Base-by-base conservation (phyloP, 2,113 vertebrate species). In the Megaceryle torquata region DNA sequence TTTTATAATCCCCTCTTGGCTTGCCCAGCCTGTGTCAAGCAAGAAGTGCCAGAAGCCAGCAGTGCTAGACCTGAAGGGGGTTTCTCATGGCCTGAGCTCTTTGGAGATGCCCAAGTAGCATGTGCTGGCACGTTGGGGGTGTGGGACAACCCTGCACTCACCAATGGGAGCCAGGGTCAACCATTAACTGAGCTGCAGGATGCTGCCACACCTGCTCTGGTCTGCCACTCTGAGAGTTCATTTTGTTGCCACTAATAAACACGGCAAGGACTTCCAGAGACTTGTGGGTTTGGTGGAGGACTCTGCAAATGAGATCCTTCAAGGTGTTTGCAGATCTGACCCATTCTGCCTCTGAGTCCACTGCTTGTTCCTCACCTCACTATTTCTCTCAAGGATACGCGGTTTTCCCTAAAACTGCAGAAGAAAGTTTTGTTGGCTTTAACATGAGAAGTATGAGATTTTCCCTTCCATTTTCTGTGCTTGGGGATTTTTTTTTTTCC, bases 171-270 rank as follows among this genome's bases (percentile, higher is more conserved):
- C 13, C 11, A 8, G 50, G 44, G 17, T 69, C 85, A 79, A 53
- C 44, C 35, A 25, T 35, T 26, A 65, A 28, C 9, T 0, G 0
- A 39, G 53, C 56, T 72, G 69, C 10, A 15, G 72, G 69, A 31
- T 4, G 29, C 50, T 19, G 48, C 57, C 0, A 0, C 21, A 51
- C n/a, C 77, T 71, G 50, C 2, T 1, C 48, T 26, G 41, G 31
- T 60, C 41, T 56, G 53, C 4, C 0, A 1, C 0, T 0, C 54
- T 17, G 13, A 0, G 0, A 74, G 35, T 6, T 51, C 16, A 3
- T 15, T 61, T 61, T 41, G 41, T 21, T 21, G 13, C 37, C 2
- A 1, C 0, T 0, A 65, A 57, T 17, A 59, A 88, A 67, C 4
- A 18, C 2, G 33, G 12, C 15, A 56, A 75, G 15, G 51, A 18